phyloP scores from a whole-genome alignment of 1,140 invertebrate genomes.

The Aphidius gifuensis region DNA sequence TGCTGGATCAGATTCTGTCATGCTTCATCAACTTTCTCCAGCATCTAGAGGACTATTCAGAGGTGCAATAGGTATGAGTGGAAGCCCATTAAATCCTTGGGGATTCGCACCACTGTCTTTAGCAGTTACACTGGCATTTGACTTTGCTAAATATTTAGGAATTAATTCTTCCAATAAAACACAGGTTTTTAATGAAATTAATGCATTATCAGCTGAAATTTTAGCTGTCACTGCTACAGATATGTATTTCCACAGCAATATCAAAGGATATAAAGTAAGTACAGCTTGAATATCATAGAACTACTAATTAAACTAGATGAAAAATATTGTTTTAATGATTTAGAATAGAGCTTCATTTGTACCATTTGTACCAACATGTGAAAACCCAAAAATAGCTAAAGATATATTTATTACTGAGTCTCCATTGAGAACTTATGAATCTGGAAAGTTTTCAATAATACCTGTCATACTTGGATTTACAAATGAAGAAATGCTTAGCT shows the following conservation, averaged over 20 bases:
- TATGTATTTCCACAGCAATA: too few species aligned
- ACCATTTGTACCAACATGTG: slow-evolving; percentile 46
- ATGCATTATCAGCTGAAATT: slow-evolving; percentile 6
- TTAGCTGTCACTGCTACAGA: neutral
- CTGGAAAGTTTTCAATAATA: slow-evolving; percentile 54
- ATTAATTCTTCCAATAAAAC: neutral
- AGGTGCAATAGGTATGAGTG: slow-evolving; percentile 52
- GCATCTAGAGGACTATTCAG: too few species aligned
- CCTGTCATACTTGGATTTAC: slow-evolving; percentile 39
- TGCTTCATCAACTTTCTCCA: too few species aligned
- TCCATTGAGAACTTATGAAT: slow-evolving; percentile 53
- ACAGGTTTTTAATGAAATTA: slow-evolving; percentile 21
- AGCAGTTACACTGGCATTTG: slow-evolving; percentile 48
- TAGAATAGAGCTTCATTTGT: slow-evolving; percentile 50
- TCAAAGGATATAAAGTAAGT: too few species aligned
- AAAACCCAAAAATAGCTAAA: slow-evolving; percentile 34
- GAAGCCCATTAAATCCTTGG: slow-evolving; percentile 65
- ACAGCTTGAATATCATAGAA: neutral
- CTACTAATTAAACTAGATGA: neutral
- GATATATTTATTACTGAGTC: slow-evolving; percentile 57
- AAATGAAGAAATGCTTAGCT: neutral
- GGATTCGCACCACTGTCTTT: slow-evolving; percentile 57
- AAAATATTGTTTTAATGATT: neutral
- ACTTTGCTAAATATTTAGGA: slow-evolving; percentile 50
- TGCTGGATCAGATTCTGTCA: too few species aligned